phyloP scores from a whole-genome alignment of 2,113 vertebrate genomes.

The Chrysemys picta region DNA sequence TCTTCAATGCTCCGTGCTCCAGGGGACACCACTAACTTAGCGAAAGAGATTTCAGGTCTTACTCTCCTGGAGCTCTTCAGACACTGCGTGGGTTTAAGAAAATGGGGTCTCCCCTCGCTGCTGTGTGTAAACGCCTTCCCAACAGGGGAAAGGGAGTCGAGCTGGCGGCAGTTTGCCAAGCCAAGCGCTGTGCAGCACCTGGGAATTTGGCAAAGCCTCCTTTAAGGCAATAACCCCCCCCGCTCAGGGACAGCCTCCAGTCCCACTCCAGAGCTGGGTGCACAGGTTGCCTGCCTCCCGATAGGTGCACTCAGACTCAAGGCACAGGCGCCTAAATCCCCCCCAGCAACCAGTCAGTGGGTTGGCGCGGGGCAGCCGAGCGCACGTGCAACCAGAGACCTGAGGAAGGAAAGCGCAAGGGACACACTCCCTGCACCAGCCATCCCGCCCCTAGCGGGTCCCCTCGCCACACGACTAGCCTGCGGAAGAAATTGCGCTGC shows the following conservation, averaged over 20 bases:
- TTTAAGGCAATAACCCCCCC: neutral
- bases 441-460: neutral
- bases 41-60: no score
- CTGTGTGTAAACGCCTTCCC: neutral
- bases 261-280: neutral
- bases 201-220: neutral
- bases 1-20: no score
- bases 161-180: neutral
- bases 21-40: neutral
- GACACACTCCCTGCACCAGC: neutral
- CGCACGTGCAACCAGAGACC: neutral
- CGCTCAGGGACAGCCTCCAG: neutral
- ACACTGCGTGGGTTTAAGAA: neutral
- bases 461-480: neutral
- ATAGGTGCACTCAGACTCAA: no score
- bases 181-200: neutral
- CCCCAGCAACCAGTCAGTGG: neutral
- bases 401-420: neutral
- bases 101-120: neutral
- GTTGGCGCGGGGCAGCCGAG: neutral
- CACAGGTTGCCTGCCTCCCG: neutral
- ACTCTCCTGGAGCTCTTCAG: neutral
- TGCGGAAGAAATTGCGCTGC: no score
- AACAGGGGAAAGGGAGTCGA: neutral
- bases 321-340: neutral